phyloP scores from a whole-genome alignment of 2,113 vertebrate species.

The Circaetus cinerascens region DNA sequence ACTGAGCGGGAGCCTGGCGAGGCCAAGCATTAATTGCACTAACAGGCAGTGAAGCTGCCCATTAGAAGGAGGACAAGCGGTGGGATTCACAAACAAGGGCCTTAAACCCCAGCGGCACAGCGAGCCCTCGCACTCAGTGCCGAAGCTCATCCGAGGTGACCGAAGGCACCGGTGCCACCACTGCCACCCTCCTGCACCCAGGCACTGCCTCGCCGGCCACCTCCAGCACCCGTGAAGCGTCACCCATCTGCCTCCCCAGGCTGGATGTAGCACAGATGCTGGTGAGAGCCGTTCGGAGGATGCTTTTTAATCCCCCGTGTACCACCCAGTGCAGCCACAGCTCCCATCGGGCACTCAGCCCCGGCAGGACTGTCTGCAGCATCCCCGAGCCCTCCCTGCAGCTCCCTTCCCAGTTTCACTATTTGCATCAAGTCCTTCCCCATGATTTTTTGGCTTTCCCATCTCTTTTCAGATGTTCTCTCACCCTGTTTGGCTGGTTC shows the following conservation, averaged over 20 bases:
- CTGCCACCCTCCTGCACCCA: not conserved
- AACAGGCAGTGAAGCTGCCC: not conserved
- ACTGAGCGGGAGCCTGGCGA: rapidly evolving
- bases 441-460: not conserved
- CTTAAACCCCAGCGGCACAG: not conserved
- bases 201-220: not conserved
- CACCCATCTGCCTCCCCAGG: not conserved
- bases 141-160: rapidly evolving
- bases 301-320: not conserved
- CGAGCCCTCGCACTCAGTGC: rapidly evolving
- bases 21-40: not conserved
- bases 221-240: not conserved
- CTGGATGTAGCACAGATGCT: not conserved
- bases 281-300: not conserved
- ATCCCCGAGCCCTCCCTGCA: not conserved
- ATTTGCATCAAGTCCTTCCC: not conserved
- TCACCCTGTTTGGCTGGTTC: not conserved
- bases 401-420: not conserved
- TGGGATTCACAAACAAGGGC: not conserved
- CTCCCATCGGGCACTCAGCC: not conserved
- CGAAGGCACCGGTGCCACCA: not conserved
- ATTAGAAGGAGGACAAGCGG: rapidly evolving
- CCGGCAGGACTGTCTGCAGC: not conserved
- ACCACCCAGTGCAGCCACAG: not conserved
- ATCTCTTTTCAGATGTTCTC: not conserved